Evolutionary conservation across 1,140 invertebrate species (phyloP).

Genomic region (Drosophila bifasciata): DNA sequence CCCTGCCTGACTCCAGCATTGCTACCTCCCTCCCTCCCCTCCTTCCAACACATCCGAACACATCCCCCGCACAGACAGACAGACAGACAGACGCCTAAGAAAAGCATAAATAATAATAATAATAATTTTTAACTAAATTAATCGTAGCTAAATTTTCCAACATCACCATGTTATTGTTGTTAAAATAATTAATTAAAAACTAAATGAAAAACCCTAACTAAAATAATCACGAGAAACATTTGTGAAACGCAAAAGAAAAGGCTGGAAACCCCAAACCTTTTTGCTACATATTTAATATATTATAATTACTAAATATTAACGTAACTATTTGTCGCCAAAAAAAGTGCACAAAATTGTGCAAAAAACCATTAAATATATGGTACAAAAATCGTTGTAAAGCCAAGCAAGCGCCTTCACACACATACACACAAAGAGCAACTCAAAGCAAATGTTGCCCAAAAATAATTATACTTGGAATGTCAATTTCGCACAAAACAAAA

Average conservation of each 20-base stretch:
- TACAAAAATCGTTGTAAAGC: conserved; percentile 12
- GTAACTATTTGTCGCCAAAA: conserved; percentile 37
- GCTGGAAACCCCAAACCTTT: conserved; percentile 17
- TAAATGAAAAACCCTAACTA: conserved; percentile 33
- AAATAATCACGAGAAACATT: conserved; percentile 17
- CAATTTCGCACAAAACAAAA: conserved; percentile 41
- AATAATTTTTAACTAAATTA: conserved; percentile 70
- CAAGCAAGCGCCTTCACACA: conserved; percentile 1
- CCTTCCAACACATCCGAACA: conserved; percentile 1
- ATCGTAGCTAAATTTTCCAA: conserved; percentile 73
- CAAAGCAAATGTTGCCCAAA: conserved; percentile 3
- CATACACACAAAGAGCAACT: background rate
- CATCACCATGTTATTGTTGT: conserved; percentile 79
- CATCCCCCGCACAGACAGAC: conserved; percentile 9
- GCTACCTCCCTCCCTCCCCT: too few species aligned
- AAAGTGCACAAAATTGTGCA: background rate
- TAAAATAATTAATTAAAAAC: conserved; percentile 50
- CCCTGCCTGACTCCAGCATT: too few species aligned
- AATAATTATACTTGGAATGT: conserved; percentile 30
- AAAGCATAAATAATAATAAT: conserved; percentile 48
- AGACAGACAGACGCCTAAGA: conserved; percentile 15
- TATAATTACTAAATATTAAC: background rate
- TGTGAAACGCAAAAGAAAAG: conserved; percentile 17
- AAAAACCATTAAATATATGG: background rate
- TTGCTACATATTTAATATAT: conserved; percentile 18